phyloP scores from a whole-genome alignment of 2,888 invertebrate genomes.

The Buathra laborator region DNA sequence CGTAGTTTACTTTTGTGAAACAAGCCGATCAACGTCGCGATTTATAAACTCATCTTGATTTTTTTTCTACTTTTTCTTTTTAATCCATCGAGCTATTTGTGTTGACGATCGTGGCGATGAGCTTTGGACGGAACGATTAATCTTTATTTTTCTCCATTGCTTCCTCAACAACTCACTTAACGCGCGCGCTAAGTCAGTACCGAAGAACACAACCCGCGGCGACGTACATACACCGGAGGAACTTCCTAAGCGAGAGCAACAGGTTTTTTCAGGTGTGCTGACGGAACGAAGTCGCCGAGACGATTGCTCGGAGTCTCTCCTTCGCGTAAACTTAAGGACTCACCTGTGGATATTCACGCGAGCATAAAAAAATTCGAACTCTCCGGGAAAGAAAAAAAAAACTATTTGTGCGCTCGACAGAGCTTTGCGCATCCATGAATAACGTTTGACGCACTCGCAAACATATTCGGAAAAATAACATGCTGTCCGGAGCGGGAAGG shows the following conservation, averaged over 20 bases:
- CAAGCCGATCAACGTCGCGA: not conserved
- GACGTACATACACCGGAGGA: slow-evolving; percentile 17
- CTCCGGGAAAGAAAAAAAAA: not conserved
- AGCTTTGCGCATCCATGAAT: slow-evolving; percentile 18
- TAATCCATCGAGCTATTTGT: not conserved
- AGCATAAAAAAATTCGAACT: slow-evolving; percentile 40
- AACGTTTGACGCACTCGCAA: slow-evolving; percentile 42
- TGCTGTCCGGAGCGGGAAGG: not conserved
- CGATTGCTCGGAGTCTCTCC: slow-evolving; percentile 27
- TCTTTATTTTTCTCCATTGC: too few relatives aligned
- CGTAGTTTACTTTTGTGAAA: not conserved
- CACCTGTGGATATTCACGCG: slow-evolving; percentile 57
- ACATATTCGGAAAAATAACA: slow-evolving; percentile 43
- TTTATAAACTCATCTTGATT: not conserved
- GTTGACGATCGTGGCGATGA: not conserved
- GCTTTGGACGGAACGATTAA: not conserved
- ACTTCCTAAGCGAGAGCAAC: slow-evolving; percentile 59
- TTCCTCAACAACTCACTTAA: slow-evolving; percentile 43
- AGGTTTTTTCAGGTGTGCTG: slow-evolving; percentile 67
- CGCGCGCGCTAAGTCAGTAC: slow-evolving; percentile 25
- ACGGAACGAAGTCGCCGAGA: slow-evolving; percentile 22
- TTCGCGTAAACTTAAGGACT: slow-evolving; percentile 54
- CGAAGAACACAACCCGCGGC: slow-evolving; percentile 22
- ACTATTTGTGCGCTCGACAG: not conserved
- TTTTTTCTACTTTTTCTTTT: not conserved